Evolutionary conservation across 2,113 vertebrate species (phyloP).

Genomic region (Dolichallabes microphthalmus): DNA sequence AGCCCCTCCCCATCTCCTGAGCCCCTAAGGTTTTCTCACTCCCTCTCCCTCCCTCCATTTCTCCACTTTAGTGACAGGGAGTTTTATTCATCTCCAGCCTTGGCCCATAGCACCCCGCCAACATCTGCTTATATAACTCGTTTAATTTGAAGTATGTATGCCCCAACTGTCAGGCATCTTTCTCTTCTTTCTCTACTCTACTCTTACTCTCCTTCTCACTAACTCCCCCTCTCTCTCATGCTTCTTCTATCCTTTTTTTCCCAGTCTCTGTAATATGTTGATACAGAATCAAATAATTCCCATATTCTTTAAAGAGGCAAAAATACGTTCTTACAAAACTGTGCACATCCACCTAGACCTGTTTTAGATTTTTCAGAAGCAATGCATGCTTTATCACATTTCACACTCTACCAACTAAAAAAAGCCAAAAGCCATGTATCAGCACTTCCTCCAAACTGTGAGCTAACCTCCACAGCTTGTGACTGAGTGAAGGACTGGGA

Average conservation of each 20-base stretch:
- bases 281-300: conserved; percentile 63
- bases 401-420: background rate
- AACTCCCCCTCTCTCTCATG: conserved; percentile 47
- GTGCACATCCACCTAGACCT: conserved; percentile 2
- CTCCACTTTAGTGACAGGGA: conserved; percentile 60
- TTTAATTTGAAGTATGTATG: conserved; percentile 68
- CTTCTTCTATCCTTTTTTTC: conserved; percentile 42
- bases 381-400: background rate
- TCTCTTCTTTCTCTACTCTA: conserved; percentile 57
- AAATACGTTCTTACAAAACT: conserved; percentile 4
- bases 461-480: conserved; percentile 27
- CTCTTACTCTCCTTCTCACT: conserved; percentile 52
- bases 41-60: conserved; percentile 46
- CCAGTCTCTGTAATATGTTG: conserved; percentile 45
- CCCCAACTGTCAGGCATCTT: conserved; percentile 60
- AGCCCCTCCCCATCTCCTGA: conserved; percentile 43
- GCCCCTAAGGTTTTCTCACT: conserved; percentile 52
- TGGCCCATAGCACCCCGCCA: conserved; percentile 62
- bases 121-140: conserved; percentile 74
- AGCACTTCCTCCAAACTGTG: background rate
- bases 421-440: conserved; percentile 22
- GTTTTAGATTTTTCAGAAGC: background rate
- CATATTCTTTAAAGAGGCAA: conserved; percentile 25
- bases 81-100: conserved; percentile 61
- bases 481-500: conserved; percentile 35